Evolutionary conservation across 2,888 invertebrate species (phyloP).

Genomic region (Tholera decimalis): DNA sequence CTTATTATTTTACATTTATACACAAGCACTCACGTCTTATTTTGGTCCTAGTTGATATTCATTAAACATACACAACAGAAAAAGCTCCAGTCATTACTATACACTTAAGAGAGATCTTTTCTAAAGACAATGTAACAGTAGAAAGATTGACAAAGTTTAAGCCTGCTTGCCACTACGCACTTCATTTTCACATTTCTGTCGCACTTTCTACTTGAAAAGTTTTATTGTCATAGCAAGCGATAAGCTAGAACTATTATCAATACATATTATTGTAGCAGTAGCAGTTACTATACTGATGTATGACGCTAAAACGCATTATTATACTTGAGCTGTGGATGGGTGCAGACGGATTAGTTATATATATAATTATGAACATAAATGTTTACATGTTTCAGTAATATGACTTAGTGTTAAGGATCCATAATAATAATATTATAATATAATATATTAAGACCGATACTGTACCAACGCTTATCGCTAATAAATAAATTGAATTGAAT

Average conservation of each 20-base stretch:
- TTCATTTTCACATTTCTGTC: constrained; percentile 18
- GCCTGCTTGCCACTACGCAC: background rate
- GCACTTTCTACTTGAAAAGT: constrained; percentile 39
- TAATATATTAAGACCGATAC: no score
- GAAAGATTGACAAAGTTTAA: constrained; percentile 8
- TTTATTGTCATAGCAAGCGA: constrained; percentile 17
- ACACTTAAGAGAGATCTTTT: background rate
- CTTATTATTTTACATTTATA: no score
- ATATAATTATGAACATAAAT: no score
- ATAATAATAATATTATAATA: no score
- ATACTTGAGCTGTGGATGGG: background rate
- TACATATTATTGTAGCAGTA: constrained; percentile 11
- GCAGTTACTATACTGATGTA: background rate
- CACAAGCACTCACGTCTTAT: no score
- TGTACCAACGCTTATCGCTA: no score
- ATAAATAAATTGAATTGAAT: no score
- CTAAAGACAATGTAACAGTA: constrained; percentile 20
- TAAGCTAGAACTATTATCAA: constrained; percentile 4
- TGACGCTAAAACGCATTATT: background rate
- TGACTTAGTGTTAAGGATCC: no score
- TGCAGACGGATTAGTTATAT: no score
- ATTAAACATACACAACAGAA: background rate
- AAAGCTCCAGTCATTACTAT: background rate
- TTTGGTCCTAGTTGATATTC: background rate
- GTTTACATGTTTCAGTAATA: no score